Base-by-base conservation (phyloP, 2,888 invertebrate genomes). In the Spialia ferax region DNA sequence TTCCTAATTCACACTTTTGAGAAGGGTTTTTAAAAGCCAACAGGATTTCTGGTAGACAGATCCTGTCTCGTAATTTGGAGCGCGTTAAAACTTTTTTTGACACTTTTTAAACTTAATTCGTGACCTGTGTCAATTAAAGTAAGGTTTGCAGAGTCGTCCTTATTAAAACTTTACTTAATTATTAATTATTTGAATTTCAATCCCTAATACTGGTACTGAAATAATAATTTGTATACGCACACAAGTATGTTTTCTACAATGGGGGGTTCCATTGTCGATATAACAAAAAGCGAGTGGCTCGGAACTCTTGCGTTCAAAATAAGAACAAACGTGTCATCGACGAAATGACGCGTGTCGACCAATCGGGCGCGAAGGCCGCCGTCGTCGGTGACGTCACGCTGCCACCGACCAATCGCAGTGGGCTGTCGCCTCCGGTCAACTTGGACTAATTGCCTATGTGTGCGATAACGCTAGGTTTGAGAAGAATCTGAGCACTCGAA, bases 321-420 rank as follows among this genome's bases (percentile, higher is more conserved):
- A 93, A 93, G 93, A 93, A 93, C 92, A 93, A 93, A 92, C 88
- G 86, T 93, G 91, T 92, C 92, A 93, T 92, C 91, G 93, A 92
- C 83, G 88, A 92, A 93, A 92, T 93, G 91, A 93, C 90, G 92
- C 91, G 91, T 91, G 91, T 91, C 93, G 91, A 91, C 93, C 93
- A 93, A 93, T 93, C 87, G 83, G 89, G 91, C 92, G 89, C 88
- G 87, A 91, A 91, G 91, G 93, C 92, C 91, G 86, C 92, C 87
- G 89, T 88, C 88, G 90, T 83, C 79, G 86, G 80, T 93, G 93
- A 93, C 93, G 93, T 93, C 93, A 93, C 79, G 67, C 75, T 79
- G 77, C 82, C 83, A 82, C 79, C 86, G 85, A 82, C 93, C 93
- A 93, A 93, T 93, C 82, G 76, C 80, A 77, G 79, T 80, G 75